These are phyloP conservation scores for Sinella curviseta DNA, from an alignment of 1,140 invertebrate genomes.

Conservation along the genomic window DNA sequence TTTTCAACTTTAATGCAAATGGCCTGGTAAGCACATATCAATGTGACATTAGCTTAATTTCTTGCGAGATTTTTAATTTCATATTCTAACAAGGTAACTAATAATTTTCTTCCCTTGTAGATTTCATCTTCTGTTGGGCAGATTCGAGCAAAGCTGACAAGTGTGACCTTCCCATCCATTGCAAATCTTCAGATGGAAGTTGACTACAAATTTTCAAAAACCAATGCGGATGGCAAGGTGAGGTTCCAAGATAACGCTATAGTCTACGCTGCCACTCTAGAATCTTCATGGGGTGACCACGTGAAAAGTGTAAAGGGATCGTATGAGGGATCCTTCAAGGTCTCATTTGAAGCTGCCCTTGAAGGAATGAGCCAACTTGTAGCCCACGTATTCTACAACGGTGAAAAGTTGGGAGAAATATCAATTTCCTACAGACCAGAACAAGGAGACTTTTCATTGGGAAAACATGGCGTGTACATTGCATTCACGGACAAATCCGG, in stretches of 20 bases:
- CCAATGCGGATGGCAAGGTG: not conserved
- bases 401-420: constrained; percentile 13
- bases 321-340: not conserved
- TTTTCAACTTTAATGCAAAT: not conserved
- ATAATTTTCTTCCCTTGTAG: not conserved
- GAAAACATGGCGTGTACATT: constrained; percentile 38
- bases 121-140: not conserved
- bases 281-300: not conserved
- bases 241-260: not conserved
- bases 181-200: not conserved
- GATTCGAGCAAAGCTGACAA: not conserved
- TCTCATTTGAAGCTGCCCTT: not conserved
- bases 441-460: constrained; percentile 27
- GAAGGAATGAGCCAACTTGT: not conserved
- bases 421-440: constrained; percentile 22
- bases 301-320: not conserved
- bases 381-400: not conserved
- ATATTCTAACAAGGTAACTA: too few relatives aligned
- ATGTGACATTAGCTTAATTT: not conserved
- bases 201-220: not conserved
- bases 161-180: not conserved
- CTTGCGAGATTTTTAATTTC: not conserved
- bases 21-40: not conserved
- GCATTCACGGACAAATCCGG: not conserved
- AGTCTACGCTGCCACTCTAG: not conserved